A percentile compares a stretch with the other conserved stretches of the same genome.
Evolutionary conservation across 2,888 invertebrate genomes (phyloP).

Genomic region (Marronus borbonicus): DNA sequence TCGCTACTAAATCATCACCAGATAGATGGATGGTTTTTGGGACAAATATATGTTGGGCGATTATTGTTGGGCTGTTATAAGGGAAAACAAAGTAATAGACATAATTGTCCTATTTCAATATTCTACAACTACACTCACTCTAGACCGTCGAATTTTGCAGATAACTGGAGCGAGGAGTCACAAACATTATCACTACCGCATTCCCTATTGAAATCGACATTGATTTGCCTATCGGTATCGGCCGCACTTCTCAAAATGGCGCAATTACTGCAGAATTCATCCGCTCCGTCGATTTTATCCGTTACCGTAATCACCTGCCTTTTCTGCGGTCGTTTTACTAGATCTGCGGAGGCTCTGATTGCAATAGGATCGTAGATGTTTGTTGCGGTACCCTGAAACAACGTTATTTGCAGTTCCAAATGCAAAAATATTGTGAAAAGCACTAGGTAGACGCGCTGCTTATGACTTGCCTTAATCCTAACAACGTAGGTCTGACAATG

Average conservation of each 20-base stretch:
- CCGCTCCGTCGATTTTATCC: slow-evolving; percentile 48
- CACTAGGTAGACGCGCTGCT: too few relatives aligned
- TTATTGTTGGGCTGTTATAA: too few relatives aligned
- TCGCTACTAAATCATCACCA: too few relatives aligned
- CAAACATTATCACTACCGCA: slow-evolving; percentile 65
- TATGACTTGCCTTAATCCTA: neutral
- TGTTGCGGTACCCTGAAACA: too few relatives aligned
- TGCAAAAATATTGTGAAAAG: too few relatives aligned
- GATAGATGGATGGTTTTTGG: too few relatives aligned
- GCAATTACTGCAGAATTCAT: slow-evolving; percentile 61
- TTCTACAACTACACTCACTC: neutral
- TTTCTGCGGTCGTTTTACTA: slow-evolving; percentile 42
- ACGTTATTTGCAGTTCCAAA: too few relatives aligned
- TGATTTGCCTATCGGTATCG: slow-evolving; percentile 56
- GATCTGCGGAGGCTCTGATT: slow-evolving; percentile 54
- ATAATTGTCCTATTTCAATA: slow-evolving; percentile 48
- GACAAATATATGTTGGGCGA: too few relatives aligned
- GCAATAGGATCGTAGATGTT: slow-evolving; percentile 56
- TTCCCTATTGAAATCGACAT: slow-evolving; percentile 62
- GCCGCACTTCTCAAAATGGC: slow-evolving; percentile 59
- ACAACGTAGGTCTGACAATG: slow-evolving; percentile 15
- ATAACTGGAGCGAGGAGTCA: slow-evolving; percentile 58
- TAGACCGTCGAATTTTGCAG: slow-evolving; percentile 56
- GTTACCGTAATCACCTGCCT: slow-evolving; percentile 52
- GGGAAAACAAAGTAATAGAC: too few relatives aligned